A percentile compares a stretch with the other conserved stretches of the same genome.
phyloP scores from a whole-genome alignment of 2,888 invertebrate genomes.

The Hyles lineata region DNA sequence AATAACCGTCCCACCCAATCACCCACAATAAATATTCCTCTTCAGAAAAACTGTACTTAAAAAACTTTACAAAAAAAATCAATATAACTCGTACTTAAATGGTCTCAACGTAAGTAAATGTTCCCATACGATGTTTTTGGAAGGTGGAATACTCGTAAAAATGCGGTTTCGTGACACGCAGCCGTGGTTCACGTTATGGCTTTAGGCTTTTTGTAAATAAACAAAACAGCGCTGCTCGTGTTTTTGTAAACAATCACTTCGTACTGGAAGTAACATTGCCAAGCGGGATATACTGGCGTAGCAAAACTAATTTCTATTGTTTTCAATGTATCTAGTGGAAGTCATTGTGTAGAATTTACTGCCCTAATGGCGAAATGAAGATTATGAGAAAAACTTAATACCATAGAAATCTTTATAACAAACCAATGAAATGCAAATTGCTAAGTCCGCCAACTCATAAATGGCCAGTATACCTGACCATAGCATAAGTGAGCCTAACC shows the following conservation, averaged over 20 bases:
- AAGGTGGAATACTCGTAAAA: constrained; percentile 48
- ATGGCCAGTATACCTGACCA: too few relatives aligned
- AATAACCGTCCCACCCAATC: background rate
- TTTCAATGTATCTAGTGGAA: background rate
- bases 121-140: constrained; percentile 45
- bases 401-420: too few relatives aligned
- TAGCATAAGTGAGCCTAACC: too few relatives aligned
- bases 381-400: too few relatives aligned
- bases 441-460: too few relatives aligned
- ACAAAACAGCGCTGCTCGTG: constrained; percentile 5
- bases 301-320: background rate
- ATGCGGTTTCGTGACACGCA: constrained; percentile 50
- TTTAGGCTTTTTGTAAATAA: constrained; percentile 44
- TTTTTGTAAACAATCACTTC: constrained; percentile 10
- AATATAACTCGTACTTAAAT: constrained; percentile 2
- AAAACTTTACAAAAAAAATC: background rate
- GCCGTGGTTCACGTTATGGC: constrained; percentile 38
- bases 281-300: background rate
- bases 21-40: background rate
- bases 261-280: background rate
- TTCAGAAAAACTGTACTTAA: background rate
- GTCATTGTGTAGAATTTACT: background rate
- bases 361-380: background rate
- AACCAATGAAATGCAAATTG: too few relatives aligned
- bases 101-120: constrained; percentile 41